phyloP scores from a whole-genome alignment of 2,888 invertebrate genomes.

The Athripsodes cinereus region DNA sequence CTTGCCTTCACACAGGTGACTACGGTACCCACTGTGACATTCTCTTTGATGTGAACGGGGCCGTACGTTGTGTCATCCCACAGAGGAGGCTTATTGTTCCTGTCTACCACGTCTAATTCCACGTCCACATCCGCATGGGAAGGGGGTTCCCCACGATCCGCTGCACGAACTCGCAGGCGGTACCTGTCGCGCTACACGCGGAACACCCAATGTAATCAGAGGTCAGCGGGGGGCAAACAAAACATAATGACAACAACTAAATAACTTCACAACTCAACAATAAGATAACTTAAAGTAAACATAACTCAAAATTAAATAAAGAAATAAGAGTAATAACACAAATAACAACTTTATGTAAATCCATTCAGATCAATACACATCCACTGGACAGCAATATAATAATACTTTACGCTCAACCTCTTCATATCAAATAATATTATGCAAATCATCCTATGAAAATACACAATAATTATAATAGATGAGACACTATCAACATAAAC shows the following conservation, averaged over 20 bases:
- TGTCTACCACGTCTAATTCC: slow-evolving; percentile 96
- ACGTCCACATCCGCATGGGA: slow-evolving; percentile 95
- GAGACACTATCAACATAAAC: no score
- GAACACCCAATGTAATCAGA: slow-evolving; percentile 66
- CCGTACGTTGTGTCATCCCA: slow-evolving; percentile 95
- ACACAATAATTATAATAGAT: no score
- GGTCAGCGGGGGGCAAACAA: slow-evolving; percentile 59
- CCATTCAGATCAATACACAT: slow-evolving; percentile 23
- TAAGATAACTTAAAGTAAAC: slow-evolving; percentile 31
- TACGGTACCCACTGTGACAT: slow-evolving; percentile 98
- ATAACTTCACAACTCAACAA: slow-evolving; percentile 48
- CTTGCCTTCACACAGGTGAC: slow-evolving; percentile 98
- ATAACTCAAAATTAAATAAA: slow-evolving; percentile 25
- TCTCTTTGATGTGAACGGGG: slow-evolving; percentile 97
- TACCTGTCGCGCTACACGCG: slow-evolving; percentile 89
- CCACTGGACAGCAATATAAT: not conserved
- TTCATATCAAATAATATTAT: no score
- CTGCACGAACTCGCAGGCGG: slow-evolving; percentile 93
- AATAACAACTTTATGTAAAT: slow-evolving; percentile 12
- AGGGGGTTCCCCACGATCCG: slow-evolving; percentile 89
- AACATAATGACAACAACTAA: slow-evolving; percentile 49
- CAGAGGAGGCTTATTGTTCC: slow-evolving; percentile 96
- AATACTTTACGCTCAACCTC: not conserved
- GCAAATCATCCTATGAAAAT: no score
- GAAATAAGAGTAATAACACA: slow-evolving; percentile 9